Conservation (phyloP, 2,797 vertebrate species). For the Ambastaia sidthimunki region DNA sequence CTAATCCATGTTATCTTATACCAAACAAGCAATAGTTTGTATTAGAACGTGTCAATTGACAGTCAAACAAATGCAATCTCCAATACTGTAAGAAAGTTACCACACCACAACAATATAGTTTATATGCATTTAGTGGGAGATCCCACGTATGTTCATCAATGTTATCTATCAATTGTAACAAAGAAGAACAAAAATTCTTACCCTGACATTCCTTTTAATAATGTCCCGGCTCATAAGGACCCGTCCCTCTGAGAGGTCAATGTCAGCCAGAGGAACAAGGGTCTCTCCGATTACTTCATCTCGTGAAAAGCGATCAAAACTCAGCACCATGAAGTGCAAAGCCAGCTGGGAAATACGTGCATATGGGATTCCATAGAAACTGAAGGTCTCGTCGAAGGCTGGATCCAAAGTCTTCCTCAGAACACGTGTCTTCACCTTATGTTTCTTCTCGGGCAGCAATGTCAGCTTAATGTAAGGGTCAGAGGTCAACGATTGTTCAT, state of each 20-base stretch:
- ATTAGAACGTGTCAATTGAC: background rate
- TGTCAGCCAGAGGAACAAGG: conserved; percentile 88
- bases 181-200: conserved; percentile 68
- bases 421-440: conserved; percentile 97
- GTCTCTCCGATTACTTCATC: conserved; percentile 97
- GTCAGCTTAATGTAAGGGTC: conserved; percentile 99
- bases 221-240: conserved; percentile 95
- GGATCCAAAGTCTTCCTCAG: conserved; percentile 96
- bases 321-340: conserved; percentile 94
- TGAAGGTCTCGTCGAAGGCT: conserved; percentile 96
- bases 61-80: background rate
- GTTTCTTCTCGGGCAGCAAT: conserved; percentile 96
- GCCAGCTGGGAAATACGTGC: conserved; percentile 87
- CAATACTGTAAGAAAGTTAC: background rate
- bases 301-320: conserved; percentile 96
- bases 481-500: conserved; percentile 96
- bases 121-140: no score
- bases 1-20: background rate
- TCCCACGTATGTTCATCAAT: background rate
- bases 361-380: conserved; percentile 94
- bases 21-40: background rate
- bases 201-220: conserved; percentile 93
- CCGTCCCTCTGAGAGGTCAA: conserved; percentile 87
- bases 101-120: background rate
- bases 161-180: background rate